Conservation (phyloP, 2,797 vertebrate genomes). For the Chiroxiphia lanceolata region DNA sequence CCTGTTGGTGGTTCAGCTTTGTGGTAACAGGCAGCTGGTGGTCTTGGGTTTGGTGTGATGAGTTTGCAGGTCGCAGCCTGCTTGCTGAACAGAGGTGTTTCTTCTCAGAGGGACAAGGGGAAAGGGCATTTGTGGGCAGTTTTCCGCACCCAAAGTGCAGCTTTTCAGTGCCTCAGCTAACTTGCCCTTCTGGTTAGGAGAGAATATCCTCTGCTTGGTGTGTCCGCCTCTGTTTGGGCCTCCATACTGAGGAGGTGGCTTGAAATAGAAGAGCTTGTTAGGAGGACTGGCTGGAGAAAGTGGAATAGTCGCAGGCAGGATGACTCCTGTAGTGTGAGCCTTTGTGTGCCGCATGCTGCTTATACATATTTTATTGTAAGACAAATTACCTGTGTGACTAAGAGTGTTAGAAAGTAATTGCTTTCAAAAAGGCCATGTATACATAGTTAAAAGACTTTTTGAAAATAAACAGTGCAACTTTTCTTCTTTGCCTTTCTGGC, state of each 20-base stretch:
- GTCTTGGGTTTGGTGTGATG: not conserved
- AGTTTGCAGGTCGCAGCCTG: slow-evolving; percentile 29
- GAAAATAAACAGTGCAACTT: not conserved
- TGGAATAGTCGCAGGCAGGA: not conserved
- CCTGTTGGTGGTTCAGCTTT: not conserved
- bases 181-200: not conserved
- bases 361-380: slow-evolving; percentile 17
- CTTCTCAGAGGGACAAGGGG: not conserved
- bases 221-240: fast-evolving
- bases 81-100: not conserved
- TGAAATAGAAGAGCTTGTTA: not conserved
- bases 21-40: not conserved
- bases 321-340: not conserved
- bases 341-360: not conserved
- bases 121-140: not conserved
- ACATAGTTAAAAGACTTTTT: not conserved
- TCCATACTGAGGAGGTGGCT: not conserved
- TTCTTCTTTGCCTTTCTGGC: not conserved
- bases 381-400: slow-evolving; percentile 20
- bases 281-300: not conserved
- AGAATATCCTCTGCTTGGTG: not conserved
- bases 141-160: not conserved
- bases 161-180: not conserved
- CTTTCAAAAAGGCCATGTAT: slow-evolving; percentile 25
- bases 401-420: slow-evolving; percentile 3